These are phyloP conservation scores for Stigmatopora argus DNA, from an alignment of 2,113 vertebrate species.

Conservation along the genomic window DNA sequence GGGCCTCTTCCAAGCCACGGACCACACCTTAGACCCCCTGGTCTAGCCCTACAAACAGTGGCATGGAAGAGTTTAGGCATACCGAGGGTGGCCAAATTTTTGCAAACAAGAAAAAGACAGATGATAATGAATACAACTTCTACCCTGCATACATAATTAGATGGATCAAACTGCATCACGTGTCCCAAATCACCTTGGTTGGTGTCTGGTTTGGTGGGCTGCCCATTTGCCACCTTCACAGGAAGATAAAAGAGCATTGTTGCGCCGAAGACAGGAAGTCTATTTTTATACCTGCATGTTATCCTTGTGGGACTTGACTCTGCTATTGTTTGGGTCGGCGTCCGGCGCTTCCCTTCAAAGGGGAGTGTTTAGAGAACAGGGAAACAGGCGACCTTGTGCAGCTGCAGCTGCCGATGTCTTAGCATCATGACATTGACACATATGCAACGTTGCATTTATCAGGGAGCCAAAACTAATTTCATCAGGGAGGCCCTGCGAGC, in stretches of 20 bases:
- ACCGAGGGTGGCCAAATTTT: background rate
- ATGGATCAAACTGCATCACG: background rate
- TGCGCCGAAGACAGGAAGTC: conserved; percentile 45
- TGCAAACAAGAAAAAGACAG: background rate
- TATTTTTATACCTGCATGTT: conserved; percentile 48
- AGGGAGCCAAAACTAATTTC: background rate
- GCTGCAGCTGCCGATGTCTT: conserved; percentile 23
- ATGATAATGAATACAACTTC: background rate
- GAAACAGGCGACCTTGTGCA: conserved; percentile 7
- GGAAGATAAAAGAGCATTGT: conserved; percentile 9
- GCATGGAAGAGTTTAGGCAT: background rate
- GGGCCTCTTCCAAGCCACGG: no score
- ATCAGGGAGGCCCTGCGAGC: background rate
- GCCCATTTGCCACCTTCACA: background rate
- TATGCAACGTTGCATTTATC: background rate
- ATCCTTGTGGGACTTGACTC: background rate
- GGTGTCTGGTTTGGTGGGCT: background rate
- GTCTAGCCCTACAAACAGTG: no score
- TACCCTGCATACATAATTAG: background rate
- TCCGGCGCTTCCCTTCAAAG: conserved; percentile 37
- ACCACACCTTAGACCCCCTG: no score
- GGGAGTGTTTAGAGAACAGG: background rate
- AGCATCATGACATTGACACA: background rate
- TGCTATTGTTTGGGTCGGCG: conserved; percentile 52
- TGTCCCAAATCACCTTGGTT: background rate